A percentile compares a stretch with the other conserved stretches of the same genome.
phyloP scores from a whole-genome alignment of 2,797 vertebrate genomes.

The Pitangus sulphuratus region DNA sequence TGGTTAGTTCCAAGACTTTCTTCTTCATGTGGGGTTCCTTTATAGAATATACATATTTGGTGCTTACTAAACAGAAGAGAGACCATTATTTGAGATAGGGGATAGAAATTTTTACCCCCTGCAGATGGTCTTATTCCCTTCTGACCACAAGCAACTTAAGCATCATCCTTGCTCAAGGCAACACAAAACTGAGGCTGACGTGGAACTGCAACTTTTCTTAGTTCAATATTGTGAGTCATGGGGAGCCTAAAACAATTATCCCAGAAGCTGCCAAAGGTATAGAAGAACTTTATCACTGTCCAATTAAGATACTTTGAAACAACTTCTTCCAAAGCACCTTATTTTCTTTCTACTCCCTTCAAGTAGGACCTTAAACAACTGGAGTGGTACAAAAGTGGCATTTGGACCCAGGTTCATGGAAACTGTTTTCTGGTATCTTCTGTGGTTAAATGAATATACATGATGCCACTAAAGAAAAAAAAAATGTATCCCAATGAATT shows the following conservation, averaged over 20 bases:
- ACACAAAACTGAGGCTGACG: neutral
- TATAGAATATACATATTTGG: neutral
- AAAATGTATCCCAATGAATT: neutral
- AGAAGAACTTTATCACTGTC: neutral
- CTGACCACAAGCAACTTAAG: neutral
- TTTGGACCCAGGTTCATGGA: neutral
- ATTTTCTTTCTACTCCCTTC: neutral
- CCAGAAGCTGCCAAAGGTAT: neutral
- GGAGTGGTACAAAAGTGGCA: neutral
- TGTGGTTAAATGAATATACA: neutral
- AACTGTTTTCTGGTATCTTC: neutral
- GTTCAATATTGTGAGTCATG: neutral
- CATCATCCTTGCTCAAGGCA: neutral
- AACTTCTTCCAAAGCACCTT: neutral
- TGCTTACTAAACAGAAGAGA: neutral
- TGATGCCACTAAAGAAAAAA: neutral
- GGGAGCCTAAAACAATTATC: neutral
- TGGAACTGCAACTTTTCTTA: neutral
- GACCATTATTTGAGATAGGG: neutral
- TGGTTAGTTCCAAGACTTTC: neutral
- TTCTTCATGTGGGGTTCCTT: neutral
- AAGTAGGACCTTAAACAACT: neutral
- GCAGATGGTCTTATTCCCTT: neutral
- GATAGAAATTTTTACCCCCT: neutral
- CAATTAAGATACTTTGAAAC: neutral